Percentiles rank a stretch among this genome's conserved stretches.
These are phyloP conservation scores for Myotis findleyi DNA, from an alignment of 2,797 vertebrate species.

Conservation along the genomic window DNA sequence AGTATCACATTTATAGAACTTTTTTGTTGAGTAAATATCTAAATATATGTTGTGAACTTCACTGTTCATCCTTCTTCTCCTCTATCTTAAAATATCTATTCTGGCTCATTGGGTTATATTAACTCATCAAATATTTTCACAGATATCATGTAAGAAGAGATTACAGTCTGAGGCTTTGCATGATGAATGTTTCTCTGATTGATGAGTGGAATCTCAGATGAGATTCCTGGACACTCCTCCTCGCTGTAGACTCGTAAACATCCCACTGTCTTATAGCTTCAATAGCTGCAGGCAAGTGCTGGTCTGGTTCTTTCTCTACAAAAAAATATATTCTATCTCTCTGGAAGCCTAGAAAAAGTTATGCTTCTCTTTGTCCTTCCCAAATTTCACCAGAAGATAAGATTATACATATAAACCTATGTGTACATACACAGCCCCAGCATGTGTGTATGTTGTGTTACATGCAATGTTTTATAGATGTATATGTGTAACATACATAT, in stretches of 20 bases:
- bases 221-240: neutral
- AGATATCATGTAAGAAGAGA: neutral
- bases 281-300: neutral
- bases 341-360: neutral
- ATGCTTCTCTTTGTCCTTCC: neutral
- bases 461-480: neutral
- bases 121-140: neutral
- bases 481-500: neutral
- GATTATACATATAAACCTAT: neutral
- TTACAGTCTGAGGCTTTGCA: neutral
- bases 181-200: neutral
- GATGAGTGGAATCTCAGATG: neutral
- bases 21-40: conserved; percentile 14
- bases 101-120: neutral
- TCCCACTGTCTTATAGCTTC: neutral
- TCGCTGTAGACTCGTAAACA: neutral
- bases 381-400: conserved; percentile 30
- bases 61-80: neutral
- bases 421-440: neutral
- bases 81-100: neutral
- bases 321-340: neutral
- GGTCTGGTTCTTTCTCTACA: neutral
- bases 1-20: neutral
- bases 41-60: neutral
- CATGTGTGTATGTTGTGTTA: neutral